Base-by-base conservation (phyloP, 2,888 invertebrate genomes). In the Syrphus vitripennis region DNA sequence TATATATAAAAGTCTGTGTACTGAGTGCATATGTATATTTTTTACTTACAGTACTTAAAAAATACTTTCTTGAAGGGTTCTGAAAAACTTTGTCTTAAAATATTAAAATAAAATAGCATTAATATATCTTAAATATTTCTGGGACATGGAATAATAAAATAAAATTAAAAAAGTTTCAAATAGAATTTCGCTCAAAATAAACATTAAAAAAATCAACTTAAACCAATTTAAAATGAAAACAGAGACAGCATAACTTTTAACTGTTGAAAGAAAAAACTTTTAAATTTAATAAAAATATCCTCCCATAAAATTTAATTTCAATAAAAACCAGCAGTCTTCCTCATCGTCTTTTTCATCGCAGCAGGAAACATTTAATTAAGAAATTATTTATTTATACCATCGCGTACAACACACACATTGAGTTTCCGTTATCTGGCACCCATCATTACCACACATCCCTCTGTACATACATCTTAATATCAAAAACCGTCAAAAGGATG, bases 331-430 rank as follows among this genome's bases (percentile, higher is more conserved):
- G 1, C 24, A 4, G n/a, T 16, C 24, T 4, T 3, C n/a, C 50
- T 24, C n/a, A n/a, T n/a, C n/a, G n/a, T n/a, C n/a, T n/a, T n/a
- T 37, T n/a, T 3, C 21, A 24, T 3, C 50, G n/a, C 67, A 67
- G 48, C 45, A 65, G 50, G 50, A 50, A 67, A 24, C 67, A 67
- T 67, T 50, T 67, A 67, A 67, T 67, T 50, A 67, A 67, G 67
- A 34, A 67, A 67, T 67, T 24, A 67, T 67, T 50, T 67, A 67
- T 67, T 67, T 50, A n/a, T n/a, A 50, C n/a, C 48, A 16, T 21
- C 50, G 50, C 48, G 14, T 16, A 3, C 0, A 29, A 26, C 26
- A 59, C 37, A 40, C n/a, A 40, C 9, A 40, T 40, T 26, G 21
- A n/a, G 4, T 24, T 34, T 24, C 3, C 6, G 7, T 29, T 31